Evolutionary conservation across 1,140 invertebrate genomes (phyloP).

Genomic region (Andrena cerasifolii): DNA sequence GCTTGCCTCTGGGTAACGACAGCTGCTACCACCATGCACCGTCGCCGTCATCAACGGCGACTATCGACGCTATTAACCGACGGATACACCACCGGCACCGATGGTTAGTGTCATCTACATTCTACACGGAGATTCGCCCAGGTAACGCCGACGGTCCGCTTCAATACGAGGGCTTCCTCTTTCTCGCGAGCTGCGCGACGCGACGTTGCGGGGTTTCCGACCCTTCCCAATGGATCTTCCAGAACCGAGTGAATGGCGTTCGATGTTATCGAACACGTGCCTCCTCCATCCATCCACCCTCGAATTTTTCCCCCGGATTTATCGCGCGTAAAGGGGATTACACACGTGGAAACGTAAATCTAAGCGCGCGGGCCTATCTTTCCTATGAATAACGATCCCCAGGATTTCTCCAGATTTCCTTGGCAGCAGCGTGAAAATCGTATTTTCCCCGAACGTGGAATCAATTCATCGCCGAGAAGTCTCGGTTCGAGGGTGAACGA

Average conservation of each 20-base stretch:
- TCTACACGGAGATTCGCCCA: conserved; percentile 29
- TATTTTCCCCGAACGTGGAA: too few relatives aligned
- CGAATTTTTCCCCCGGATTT: conserved; percentile 28
- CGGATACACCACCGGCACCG: conserved; percentile 48
- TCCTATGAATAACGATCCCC: neutral
- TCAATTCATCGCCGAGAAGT: too few relatives aligned
- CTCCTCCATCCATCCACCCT: neutral
- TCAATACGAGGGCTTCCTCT: conserved; percentile 45
- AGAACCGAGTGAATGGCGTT: conserved; percentile 35
- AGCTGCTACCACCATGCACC: conserved; percentile 74
- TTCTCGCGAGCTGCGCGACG: neutral
- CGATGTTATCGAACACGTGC: conserved; percentile 25
- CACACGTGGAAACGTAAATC: neutral
- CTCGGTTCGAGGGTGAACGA: too few relatives aligned
- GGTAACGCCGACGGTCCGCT: conserved; percentile 29
- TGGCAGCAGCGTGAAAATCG: too few relatives aligned
- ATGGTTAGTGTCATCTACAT: conserved; percentile 49
- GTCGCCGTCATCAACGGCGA: conserved; percentile 67
- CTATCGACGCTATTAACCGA: conserved; percentile 66
- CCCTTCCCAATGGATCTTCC: conserved; percentile 38
- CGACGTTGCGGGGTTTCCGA: conserved; percentile 39
- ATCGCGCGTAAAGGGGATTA: conserved; percentile 27
- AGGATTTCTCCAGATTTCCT: too few relatives aligned
- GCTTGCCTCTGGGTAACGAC: conserved; percentile 78
- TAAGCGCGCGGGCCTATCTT: neutral